Evolutionary conservation across 2,888 invertebrate species (phyloP).

Genomic region (Trichogramma evanescens): DNA sequence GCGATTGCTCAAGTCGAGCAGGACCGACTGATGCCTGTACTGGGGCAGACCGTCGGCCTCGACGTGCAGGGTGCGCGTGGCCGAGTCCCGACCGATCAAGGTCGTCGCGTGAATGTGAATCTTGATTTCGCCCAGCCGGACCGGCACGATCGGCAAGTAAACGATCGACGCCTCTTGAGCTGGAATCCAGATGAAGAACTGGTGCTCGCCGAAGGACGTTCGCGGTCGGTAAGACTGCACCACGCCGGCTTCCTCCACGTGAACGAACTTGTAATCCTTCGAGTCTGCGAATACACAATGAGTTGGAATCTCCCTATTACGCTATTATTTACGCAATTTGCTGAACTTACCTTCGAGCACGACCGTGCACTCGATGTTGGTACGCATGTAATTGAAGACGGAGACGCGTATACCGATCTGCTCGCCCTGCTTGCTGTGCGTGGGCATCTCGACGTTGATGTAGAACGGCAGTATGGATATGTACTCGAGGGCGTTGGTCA

Average conservation of each 20-base stretch:
- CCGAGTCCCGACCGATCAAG: conserved; percentile 65
- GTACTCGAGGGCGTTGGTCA: conserved; percentile 75
- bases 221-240: conserved; percentile 81
- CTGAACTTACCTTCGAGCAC: conserved; percentile 56
- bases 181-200: conserved; percentile 82
- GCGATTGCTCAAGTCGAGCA: conserved; percentile 85
- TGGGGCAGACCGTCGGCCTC: conserved; percentile 89
- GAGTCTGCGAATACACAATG: conserved; percentile 61
- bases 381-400: conserved; percentile 88
- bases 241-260: conserved; percentile 82
- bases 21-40: conserved; percentile 82
- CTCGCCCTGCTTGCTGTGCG: conserved; percentile 77
- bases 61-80: conserved; percentile 61
- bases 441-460: conserved; percentile 90
- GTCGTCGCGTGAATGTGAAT: conserved; percentile 73
- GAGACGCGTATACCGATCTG: conserved; percentile 88
- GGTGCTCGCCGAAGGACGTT: conserved; percentile 88
- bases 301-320: too few species aligned
- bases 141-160: conserved; percentile 84
- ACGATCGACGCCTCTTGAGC: conserved; percentile 76
- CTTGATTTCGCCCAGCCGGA: conserved; percentile 66
- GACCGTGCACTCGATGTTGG: conserved; percentile 77
- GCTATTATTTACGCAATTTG: background rate
- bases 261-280: conserved; percentile 82
- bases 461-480: conserved; percentile 88